phyloP scores from a whole-genome alignment of 2,113 vertebrate genomes.

The Vidua macroura region DNA sequence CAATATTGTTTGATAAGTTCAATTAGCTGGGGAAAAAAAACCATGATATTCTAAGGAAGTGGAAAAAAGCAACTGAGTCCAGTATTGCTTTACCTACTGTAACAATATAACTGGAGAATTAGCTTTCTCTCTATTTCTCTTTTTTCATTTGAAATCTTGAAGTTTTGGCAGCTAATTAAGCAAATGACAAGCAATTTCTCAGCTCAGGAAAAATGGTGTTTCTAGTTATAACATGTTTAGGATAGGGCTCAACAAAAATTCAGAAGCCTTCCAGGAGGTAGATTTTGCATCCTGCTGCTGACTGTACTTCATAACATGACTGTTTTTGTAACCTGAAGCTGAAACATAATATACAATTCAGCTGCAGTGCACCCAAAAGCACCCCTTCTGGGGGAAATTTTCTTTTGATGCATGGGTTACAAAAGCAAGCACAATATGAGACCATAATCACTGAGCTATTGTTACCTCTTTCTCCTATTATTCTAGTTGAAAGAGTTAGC shows the following conservation, averaged over 20 bases:
- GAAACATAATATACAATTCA: constrained; percentile 40
- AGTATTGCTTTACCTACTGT: background rate
- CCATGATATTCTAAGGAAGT: background rate
- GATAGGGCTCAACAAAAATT: background rate
- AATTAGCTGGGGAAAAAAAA: background rate
- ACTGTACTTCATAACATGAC: constrained; percentile 37
- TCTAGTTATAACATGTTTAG: constrained; percentile 37
- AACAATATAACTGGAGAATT: background rate
- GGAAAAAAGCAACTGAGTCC: background rate
- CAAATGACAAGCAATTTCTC: constrained; percentile 22
- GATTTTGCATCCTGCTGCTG: constrained; percentile 19
- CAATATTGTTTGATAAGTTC: background rate
- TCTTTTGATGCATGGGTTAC: constrained; percentile 61
- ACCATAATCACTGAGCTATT: constrained; percentile 39
- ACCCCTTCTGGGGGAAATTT: constrained; percentile 17
- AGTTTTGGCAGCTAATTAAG: constrained; percentile 14
- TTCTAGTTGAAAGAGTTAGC: constrained; percentile 57
- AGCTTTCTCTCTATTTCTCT: background rate
- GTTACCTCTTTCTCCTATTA: constrained; percentile 61
- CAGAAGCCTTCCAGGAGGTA: constrained; percentile 20
- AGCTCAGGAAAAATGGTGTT: background rate
- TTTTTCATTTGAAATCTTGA: constrained; percentile 7
- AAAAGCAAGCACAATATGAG: constrained; percentile 49
- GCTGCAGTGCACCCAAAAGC: constrained; percentile 28
- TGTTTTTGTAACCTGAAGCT: constrained; percentile 58